Conservation (phyloP, 1,140 invertebrate species). For the Papilio machaon region DNA sequence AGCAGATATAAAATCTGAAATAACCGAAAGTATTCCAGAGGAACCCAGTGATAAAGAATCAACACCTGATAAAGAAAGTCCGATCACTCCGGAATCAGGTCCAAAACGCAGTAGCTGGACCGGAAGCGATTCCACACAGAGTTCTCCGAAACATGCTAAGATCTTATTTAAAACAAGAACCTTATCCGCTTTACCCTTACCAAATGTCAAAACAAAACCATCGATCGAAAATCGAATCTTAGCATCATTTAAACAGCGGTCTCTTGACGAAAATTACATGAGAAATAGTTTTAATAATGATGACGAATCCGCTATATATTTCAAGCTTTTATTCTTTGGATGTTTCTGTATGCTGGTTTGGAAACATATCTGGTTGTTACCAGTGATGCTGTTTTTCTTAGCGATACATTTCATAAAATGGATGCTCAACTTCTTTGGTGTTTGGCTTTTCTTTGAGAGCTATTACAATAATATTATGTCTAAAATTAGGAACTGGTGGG, state of each 20-base stretch:
- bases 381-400: slow-evolving; percentile 76
- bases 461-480: slow-evolving; percentile 67
- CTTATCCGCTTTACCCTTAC: slow-evolving; percentile 74
- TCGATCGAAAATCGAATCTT: slow-evolving; percentile 72
- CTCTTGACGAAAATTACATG: slow-evolving; percentile 75
- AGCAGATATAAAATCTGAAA: slow-evolving; percentile 43
- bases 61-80: slow-evolving; percentile 66
- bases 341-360: slow-evolving; percentile 79
- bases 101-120: slow-evolving; percentile 67
- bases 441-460: slow-evolving; percentile 78
- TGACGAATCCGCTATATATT: slow-evolving; percentile 77
- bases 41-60: slow-evolving; percentile 64
- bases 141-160: slow-evolving; percentile 67
- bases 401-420: slow-evolving; percentile 75
- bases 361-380: slow-evolving; percentile 79
- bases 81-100: slow-evolving; percentile 60
- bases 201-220: slow-evolving; percentile 64
- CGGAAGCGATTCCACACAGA: slow-evolving; percentile 58
- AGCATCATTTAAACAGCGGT: slow-evolving; percentile 72
- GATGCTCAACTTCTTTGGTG: slow-evolving; percentile 74
- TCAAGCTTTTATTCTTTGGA: slow-evolving; percentile 77
- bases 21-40: slow-evolving; percentile 54
- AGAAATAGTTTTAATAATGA: slow-evolving; percentile 70
- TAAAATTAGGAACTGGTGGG: slow-evolving; percentile 73
- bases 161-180: slow-evolving; percentile 78